A percentile compares a stretch with the other conserved stretches of the same genome.
These are phyloP conservation scores for Tachypleus tridentatus DNA, from an alignment of 1,140 invertebrate species.

Conservation along the genomic window DNA sequence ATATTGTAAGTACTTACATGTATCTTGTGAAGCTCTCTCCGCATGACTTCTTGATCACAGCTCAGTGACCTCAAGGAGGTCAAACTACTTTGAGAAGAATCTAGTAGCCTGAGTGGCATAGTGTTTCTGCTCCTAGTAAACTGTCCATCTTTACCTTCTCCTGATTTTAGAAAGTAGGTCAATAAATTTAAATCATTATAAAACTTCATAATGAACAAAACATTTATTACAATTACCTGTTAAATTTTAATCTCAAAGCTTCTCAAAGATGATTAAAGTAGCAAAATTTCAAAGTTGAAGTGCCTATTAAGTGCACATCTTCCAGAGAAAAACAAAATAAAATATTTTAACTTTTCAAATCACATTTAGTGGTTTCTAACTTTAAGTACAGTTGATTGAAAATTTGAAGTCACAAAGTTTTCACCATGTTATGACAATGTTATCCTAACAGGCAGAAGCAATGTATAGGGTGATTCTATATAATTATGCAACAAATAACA, in stretches of 20 bases:
- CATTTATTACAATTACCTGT: neutral
- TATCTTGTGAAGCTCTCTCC: constrained; percentile 27
- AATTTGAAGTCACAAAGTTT: no score
- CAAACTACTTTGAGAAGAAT: constrained; percentile 13
- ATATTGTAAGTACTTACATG: neutral
- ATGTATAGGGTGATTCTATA: no score
- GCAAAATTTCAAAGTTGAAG: no score
- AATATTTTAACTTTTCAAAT: no score
- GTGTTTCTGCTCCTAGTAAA: constrained; percentile 29
- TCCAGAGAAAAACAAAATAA: no score
- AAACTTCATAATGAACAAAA: neutral
- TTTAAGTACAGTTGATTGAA: no score
- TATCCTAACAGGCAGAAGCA: no score
- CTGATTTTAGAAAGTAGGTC: constrained; percentile 16
- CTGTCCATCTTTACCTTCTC: constrained; percentile 29
- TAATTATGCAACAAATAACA: no score
- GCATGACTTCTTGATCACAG: constrained; percentile 28
- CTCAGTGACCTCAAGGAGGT: constrained; percentile 26
- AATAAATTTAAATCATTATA: neutral
- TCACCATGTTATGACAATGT: no score
- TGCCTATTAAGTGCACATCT: no score
- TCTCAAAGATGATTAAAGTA: neutral
- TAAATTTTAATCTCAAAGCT: neutral
- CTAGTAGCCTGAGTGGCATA: constrained; percentile 23
- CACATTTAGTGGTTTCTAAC: no score